Conservation (phyloP, 2,113 vertebrate genomes). For the Athene cunicularia region DNA sequence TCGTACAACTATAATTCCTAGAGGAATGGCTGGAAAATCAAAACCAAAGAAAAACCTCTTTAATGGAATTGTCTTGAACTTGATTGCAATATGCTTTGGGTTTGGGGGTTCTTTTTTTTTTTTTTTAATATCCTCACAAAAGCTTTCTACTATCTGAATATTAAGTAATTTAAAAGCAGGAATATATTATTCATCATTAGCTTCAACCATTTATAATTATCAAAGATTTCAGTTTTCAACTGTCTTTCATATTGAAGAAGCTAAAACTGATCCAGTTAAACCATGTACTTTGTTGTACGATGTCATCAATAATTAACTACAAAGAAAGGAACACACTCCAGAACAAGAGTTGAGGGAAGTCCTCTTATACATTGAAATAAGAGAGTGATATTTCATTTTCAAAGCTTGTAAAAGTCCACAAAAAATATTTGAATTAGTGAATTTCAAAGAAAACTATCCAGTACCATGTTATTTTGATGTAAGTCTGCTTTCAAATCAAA, state of each 20-base stretch:
- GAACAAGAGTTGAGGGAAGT: background rate
- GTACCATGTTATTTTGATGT: background rate
- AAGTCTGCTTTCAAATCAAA: background rate
- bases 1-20: slow-evolving; percentile 95
- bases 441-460: background rate
- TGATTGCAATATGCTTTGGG: background rate
- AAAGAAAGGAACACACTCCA: background rate
- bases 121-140: background rate
- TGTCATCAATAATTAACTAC: background rate
- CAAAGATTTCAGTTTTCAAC: background rate
- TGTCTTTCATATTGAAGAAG: background rate
- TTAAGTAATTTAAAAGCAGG: background rate
- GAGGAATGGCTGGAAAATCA: slow-evolving; percentile 83
- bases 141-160: background rate
- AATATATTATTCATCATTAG: background rate
- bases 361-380: background rate
- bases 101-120: too few relatives aligned
- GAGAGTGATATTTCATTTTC: background rate
- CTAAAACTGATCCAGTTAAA: background rate
- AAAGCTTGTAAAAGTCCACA: background rate
- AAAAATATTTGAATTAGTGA: background rate
- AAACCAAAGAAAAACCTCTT: background rate
- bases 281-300: background rate
- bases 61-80: background rate
- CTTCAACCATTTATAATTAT: background rate